phyloP scores from a whole-genome alignment of 2,797 vertebrate species.

The Microctenopoma lineatum region DNA sequence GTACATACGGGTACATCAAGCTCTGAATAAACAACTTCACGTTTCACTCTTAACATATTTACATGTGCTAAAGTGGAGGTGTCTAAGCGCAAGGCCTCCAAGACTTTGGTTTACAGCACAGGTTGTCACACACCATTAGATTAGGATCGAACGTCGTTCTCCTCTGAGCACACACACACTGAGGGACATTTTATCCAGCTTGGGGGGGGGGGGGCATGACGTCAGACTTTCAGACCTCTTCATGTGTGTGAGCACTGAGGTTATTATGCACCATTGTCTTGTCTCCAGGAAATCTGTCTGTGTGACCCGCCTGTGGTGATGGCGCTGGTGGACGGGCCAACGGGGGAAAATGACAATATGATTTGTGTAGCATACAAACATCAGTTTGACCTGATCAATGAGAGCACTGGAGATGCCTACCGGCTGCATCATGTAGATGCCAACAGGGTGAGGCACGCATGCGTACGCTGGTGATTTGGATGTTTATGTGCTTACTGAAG shows the following conservation, averaged over 20 bases:
- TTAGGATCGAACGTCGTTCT: neutral
- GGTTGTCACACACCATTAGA: neutral
- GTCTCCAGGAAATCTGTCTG: conserved; percentile 94
- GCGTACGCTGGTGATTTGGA: neutral
- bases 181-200: neutral
- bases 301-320: conserved; percentile 93
- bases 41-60: neutral
- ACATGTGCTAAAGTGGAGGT: neutral
- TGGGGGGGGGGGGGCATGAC: too few species aligned
- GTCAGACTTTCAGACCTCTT: too few species aligned
- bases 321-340: conserved; percentile 94
- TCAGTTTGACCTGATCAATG: conserved; percentile 96
- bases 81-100: neutral
- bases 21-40: neutral
- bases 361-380: conserved; percentile 98
- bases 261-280: neutral
- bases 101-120: too few species aligned
- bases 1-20: conserved; percentile 89
- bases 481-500: neutral
- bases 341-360: conserved; percentile 96
- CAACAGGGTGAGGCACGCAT: conserved; percentile 86
- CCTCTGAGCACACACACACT: neutral
- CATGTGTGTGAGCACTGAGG: neutral
- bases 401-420: conserved; percentile 96
- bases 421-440: conserved; percentile 93